Percentiles rank a stretch among this genome's conserved stretches.
phyloP scores from a whole-genome alignment of 1,140 invertebrate genomes.

The Hesperophylax magnus region DNA sequence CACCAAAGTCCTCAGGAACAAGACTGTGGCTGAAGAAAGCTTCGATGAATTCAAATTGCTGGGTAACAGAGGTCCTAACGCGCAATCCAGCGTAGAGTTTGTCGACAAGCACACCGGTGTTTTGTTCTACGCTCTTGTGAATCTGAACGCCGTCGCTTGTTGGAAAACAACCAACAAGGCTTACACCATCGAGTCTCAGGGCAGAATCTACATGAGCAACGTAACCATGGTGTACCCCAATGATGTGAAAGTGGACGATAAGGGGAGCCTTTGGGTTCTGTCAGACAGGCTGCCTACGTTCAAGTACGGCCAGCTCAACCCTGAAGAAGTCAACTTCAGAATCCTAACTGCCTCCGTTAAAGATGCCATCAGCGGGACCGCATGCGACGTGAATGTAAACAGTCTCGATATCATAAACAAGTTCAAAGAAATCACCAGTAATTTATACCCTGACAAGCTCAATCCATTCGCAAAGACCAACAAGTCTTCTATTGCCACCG shows the following conservation, averaged over 20 bases:
- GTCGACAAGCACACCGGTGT: constrained; percentile 80
- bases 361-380: constrained; percentile 79
- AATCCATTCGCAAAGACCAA: neutral
- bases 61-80: constrained; percentile 79
- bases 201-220: constrained; percentile 79
- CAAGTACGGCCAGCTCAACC: constrained; percentile 77
- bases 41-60: constrained; percentile 78
- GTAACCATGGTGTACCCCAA: constrained; percentile 83
- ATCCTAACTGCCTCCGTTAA: constrained; percentile 76
- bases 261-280: constrained; percentile 81
- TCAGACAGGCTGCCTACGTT: constrained; percentile 80
- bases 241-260: constrained; percentile 81
- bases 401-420: constrained; percentile 70
- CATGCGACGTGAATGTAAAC: constrained; percentile 72
- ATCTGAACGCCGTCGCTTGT: constrained; percentile 83
- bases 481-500: constrained; percentile 25
- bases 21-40: constrained; percentile 67
- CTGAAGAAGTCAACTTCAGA: constrained; percentile 80
- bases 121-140: constrained; percentile 82
- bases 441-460: no score
- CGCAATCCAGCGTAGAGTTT: constrained; percentile 82
- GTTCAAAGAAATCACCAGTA: constrained; percentile 58
- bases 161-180: constrained; percentile 80
- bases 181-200: constrained; percentile 77
- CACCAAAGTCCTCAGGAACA: constrained; percentile 76